A percentile compares a stretch with the other conserved stretches of the same genome.
These are phyloP conservation scores for Chionoecetes opilio DNA, from an alignment of 1,140 invertebrate species.

Conservation along the genomic window DNA sequence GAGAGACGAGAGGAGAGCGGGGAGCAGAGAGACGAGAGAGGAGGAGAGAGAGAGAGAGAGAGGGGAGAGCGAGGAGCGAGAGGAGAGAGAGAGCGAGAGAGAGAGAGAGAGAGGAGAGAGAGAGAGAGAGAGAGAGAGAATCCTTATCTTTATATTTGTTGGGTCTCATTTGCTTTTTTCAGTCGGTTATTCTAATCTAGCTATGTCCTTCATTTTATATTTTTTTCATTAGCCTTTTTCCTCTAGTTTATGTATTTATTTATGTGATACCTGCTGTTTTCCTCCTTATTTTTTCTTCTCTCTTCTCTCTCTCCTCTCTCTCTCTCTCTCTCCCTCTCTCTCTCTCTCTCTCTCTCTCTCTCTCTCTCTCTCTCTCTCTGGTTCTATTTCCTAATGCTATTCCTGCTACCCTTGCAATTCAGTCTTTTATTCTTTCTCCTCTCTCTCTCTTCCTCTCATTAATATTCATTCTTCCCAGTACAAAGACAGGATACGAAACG, in stretches of 20 bases:
- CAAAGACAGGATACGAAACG: not conserved
- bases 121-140: not conserved
- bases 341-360: not conserved
- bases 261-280: not conserved
- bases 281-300: not conserved
- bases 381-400: no score
- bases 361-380: no score
- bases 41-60: not conserved
- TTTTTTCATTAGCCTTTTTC: not conserved
- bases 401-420: no score
- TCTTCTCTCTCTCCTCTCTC: constrained; percentile 35
- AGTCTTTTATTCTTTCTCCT: no score
- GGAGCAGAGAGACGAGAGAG: not conserved
- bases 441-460: not conserved
- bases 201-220: not conserved
- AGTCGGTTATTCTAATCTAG: not conserved
- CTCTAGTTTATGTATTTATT: no score
- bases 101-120: not conserved
- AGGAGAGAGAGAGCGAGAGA: not conserved
- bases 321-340: constrained; percentile 40
- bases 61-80: no score
- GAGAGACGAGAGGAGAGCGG: not conserved
- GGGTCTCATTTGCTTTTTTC: not conserved
- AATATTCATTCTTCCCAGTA: constrained; percentile 11
- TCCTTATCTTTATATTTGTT: not conserved